A percentile compares a stretch with the other conserved stretches of the same genome.
phyloP scores from a whole-genome alignment of 2,888 invertebrate species.

The Andrena marginata region DNA sequence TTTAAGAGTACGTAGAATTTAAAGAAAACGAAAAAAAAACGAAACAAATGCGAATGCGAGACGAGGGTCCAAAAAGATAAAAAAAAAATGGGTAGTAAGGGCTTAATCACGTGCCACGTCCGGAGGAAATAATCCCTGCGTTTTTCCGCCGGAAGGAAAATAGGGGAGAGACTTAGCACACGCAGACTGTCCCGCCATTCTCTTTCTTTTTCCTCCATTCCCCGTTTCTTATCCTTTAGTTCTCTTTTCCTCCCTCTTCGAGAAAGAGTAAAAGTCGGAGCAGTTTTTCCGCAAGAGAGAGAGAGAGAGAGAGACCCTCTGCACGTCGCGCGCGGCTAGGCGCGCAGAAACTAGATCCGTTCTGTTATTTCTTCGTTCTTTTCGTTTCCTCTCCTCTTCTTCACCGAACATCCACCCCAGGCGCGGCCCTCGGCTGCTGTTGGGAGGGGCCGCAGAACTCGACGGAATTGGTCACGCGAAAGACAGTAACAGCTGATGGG shows the following conservation, averaged over 20 bases:
- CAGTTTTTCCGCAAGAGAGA: conserved; percentile 49
- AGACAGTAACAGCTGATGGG: conserved; percentile 5
- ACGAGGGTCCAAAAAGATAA: conserved; percentile 76
- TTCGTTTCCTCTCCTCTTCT: conserved; percentile 47
- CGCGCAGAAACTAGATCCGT: conserved; percentile 28
- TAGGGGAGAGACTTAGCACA: conserved; percentile 38
- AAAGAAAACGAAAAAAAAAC: conserved; percentile 35
- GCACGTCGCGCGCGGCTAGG: conserved; percentile 21
- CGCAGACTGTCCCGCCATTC: conserved; percentile 63
- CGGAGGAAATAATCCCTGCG: conserved; percentile 43
- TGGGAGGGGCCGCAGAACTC: conserved; percentile 20
- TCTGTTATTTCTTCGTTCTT: conserved; percentile 66
- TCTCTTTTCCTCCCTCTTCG: background rate
- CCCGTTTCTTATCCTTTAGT: conserved; percentile 1
- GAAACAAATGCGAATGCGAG: conserved; percentile 64
- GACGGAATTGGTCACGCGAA: conserved; percentile 25
- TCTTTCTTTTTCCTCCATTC: conserved; percentile 25
- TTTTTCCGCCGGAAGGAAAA: conserved; percentile 66
- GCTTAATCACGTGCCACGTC: conserved; percentile 71
- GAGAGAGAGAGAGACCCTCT: conserved; percentile 56
- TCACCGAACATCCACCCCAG: conserved; percentile 1
- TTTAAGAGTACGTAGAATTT: conserved; percentile 69
- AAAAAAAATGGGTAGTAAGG: conserved; percentile 58
- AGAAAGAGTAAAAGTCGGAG: conserved; percentile 32
- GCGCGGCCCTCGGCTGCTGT: conserved; percentile 15